Conservation (phyloP, 2,113 vertebrate genomes). For the Chloebia gouldiae region DNA sequence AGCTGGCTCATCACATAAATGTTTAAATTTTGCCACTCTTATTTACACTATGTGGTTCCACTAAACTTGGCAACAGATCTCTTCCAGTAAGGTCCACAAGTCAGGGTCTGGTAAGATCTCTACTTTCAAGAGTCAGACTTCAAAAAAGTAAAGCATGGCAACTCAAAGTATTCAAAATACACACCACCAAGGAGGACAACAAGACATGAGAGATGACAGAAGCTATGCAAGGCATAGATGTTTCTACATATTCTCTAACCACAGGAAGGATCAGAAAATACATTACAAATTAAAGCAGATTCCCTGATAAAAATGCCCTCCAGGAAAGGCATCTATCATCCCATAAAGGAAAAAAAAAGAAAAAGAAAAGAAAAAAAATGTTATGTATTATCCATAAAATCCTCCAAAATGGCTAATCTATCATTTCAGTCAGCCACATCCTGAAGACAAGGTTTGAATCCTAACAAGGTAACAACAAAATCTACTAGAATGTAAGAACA, state of each 20-base stretch:
- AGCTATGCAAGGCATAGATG: background rate
- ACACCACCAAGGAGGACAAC: background rate
- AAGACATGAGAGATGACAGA: constrained; percentile 5
- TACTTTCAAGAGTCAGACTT: background rate
- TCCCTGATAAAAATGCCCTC: background rate
- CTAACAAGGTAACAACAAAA: constrained; percentile 37
- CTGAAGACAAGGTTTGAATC: background rate
- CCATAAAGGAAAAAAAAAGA: background rate
- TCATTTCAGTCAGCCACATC: constrained; percentile 1
- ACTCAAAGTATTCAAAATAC: background rate
- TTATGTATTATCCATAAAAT: background rate
- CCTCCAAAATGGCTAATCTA: background rate
- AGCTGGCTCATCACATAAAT: background rate
- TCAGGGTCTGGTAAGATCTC: background rate
- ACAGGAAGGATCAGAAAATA: constrained; percentile 21
- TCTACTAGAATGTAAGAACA: constrained; percentile 4
- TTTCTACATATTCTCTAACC: constrained; percentile 24
- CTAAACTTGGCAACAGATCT: background rate
- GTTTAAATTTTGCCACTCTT: background rate
- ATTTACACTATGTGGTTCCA: background rate
- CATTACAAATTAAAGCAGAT: constrained; percentile 6
- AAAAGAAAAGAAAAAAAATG: background rate
- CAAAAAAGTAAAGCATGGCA: background rate
- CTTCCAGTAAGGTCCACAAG: background rate
- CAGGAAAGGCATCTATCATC: constrained; percentile 1